These are phyloP conservation scores for Leptopilina boulardi DNA, from an alignment of 1,140 invertebrate genomes.

Conservation along the genomic window DNA sequence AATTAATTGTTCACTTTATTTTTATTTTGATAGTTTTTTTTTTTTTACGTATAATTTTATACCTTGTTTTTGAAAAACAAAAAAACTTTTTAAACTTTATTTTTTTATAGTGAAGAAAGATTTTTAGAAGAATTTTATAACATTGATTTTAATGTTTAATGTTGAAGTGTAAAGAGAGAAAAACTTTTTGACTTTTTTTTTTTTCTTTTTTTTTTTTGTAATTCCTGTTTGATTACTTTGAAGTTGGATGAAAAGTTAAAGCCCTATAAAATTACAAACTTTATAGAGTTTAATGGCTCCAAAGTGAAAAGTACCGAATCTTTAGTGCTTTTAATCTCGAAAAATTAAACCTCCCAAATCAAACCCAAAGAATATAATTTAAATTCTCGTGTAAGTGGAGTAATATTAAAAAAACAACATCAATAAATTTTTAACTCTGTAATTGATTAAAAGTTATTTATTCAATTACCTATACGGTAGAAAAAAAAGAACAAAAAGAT, in stretches of 20 bases:
- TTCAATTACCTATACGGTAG: background rate
- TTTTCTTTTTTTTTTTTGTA: no score
- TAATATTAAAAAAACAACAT: background rate
- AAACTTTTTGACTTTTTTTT: background rate
- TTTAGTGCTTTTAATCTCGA: slow-evolving; percentile 5
- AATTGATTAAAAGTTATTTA: background rate
- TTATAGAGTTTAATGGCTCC: slow-evolving; percentile 10
- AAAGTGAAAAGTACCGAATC: slow-evolving; percentile 17
- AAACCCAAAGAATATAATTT: background rate
- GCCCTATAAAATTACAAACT: slow-evolving; percentile 17
- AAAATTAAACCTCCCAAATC: background rate
- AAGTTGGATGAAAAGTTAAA: slow-evolving; percentile 14
- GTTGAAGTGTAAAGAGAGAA: background rate
- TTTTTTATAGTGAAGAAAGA: background rate
- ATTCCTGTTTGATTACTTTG: slow-evolving; percentile 5
- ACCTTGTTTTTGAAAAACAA: no score
- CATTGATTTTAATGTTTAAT: slow-evolving; percentile 3
- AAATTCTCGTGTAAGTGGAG: background rate
- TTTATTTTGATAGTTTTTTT: background rate
- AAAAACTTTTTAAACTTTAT: background rate
- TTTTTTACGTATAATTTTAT: no score
- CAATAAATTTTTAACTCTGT: no score
- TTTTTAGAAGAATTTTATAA: background rate
- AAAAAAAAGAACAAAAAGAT: background rate
- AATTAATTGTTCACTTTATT: background rate